phyloP scores from a whole-genome alignment of 2,888 invertebrate species.

The Orchesella flavescens region DNA sequence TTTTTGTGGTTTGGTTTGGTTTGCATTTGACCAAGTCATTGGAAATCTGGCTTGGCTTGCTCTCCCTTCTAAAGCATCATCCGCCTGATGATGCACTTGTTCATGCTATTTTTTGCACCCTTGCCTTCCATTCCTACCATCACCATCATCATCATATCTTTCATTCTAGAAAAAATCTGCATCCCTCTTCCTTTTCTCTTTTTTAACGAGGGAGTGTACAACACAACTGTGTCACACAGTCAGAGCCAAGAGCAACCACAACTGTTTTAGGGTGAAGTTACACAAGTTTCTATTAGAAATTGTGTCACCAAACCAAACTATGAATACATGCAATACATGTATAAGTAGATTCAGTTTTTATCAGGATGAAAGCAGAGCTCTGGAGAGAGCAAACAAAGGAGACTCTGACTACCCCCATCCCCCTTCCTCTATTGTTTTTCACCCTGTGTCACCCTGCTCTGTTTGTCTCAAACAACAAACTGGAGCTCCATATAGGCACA shows the following conservation, averaged over 20 bases:
- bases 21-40: neutral
- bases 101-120: conserved; percentile 25
- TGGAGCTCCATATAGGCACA: too few relatives aligned
- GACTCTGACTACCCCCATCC: neutral
- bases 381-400: neutral
- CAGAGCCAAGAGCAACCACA: neutral
- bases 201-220: conserved; percentile 15
- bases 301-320: too few relatives aligned
- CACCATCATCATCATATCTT: neutral
- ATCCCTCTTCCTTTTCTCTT: too few relatives aligned
- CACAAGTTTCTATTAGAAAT: too few relatives aligned
- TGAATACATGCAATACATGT: too few relatives aligned
- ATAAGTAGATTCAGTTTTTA: too few relatives aligned
- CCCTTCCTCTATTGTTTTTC: too few relatives aligned
- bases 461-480: too few relatives aligned
- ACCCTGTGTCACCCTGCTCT: too few relatives aligned
- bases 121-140: conserved; percentile 9
- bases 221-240: conserved; percentile 21
- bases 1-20: neutral
- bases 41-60: neutral
- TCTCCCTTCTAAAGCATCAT: neutral
- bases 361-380: neutral
- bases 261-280: too few relatives aligned
- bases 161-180: conserved; percentile 33
- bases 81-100: neutral